phyloP scores from a whole-genome alignment of 1,140 invertebrate genomes.

The Macrosteles quadrilineatus region DNA sequence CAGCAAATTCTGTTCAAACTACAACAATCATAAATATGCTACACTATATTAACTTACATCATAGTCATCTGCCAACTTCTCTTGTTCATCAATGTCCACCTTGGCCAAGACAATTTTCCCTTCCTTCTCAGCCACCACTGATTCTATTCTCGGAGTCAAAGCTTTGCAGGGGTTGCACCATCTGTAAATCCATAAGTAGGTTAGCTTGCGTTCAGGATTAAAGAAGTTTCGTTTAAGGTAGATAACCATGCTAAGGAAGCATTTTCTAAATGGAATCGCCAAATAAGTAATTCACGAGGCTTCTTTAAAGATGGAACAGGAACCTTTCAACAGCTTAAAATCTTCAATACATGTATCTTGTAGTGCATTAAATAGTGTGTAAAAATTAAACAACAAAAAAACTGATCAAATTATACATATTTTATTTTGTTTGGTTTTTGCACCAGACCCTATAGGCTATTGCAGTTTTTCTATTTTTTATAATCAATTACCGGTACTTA shows the following conservation, averaged over 20 bases:
- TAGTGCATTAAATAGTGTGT: not conserved
- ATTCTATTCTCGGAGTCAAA: conserved; percentile 85
- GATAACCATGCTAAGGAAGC: not conserved
- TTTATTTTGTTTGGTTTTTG: too few relatives aligned
- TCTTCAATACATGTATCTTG: not conserved
- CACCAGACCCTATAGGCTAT: too few relatives aligned
- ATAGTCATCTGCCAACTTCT: conserved; percentile 86
- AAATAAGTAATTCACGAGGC: not conserved
- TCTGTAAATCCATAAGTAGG: conserved; percentile 55
- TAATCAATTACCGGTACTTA: too few relatives aligned
- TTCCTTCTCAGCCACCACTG: conserved; percentile 77
- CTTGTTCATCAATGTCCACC: conserved; percentile 91
- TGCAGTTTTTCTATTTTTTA: too few relatives aligned
- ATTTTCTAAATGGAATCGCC: not conserved
- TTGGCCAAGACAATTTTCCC: conserved; percentile 89
- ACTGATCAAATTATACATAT: not conserved
- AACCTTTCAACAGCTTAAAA: not conserved
- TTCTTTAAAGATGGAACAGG: not conserved
- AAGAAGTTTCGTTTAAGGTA: not conserved
- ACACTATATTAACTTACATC: conserved; percentile 65
- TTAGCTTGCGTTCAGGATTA: not conserved
- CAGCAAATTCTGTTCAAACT: not conserved
- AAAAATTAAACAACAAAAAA: too few relatives aligned
- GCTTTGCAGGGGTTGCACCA: conserved; percentile 97
- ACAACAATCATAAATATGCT: too few relatives aligned